phyloP scores from a whole-genome alignment of 2,888 invertebrate genomes.

The Pecten maximus region DNA sequence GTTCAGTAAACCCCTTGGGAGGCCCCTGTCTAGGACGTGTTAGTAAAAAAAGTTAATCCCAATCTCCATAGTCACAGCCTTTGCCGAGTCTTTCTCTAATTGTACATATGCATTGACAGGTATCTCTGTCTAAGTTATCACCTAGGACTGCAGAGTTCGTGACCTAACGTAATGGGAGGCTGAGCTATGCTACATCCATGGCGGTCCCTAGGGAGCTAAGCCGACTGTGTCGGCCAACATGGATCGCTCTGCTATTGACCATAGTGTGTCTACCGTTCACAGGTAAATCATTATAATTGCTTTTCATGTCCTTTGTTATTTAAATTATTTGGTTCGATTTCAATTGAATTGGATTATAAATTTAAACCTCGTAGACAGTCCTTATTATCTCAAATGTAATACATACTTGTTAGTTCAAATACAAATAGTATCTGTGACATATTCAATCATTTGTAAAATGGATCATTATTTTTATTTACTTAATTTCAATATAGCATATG shows the following conservation, averaged over 20 bases:
- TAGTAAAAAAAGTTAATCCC: not conserved
- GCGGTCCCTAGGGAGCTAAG: not conserved
- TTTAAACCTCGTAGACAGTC: not conserved
- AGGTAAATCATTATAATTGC: not conserved
- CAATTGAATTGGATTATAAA: conserved; percentile 25
- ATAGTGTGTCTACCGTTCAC: not conserved
- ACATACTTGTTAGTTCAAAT: no score
- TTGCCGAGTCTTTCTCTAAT: not conserved
- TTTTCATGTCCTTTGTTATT: not conserved
- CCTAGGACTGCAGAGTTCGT: not conserved
- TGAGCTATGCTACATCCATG: conserved; percentile 6
- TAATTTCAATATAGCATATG: no score
- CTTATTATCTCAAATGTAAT: not conserved
- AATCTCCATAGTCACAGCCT: conserved; percentile 22
- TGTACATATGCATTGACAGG: not conserved
- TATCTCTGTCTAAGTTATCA: not conserved
- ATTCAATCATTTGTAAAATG: no score
- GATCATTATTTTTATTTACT: no score
- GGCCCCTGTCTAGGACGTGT: not conserved
- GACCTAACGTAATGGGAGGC: not conserved
- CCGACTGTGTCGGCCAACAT: not conserved
- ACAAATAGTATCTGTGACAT: no score
- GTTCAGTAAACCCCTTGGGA: not conserved
- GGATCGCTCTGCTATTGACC: not conserved
- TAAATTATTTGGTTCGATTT: conserved; percentile 32